phyloP scores from a whole-genome alignment of 2,888 invertebrate species.

The Branchipolynoe longqiensis region DNA sequence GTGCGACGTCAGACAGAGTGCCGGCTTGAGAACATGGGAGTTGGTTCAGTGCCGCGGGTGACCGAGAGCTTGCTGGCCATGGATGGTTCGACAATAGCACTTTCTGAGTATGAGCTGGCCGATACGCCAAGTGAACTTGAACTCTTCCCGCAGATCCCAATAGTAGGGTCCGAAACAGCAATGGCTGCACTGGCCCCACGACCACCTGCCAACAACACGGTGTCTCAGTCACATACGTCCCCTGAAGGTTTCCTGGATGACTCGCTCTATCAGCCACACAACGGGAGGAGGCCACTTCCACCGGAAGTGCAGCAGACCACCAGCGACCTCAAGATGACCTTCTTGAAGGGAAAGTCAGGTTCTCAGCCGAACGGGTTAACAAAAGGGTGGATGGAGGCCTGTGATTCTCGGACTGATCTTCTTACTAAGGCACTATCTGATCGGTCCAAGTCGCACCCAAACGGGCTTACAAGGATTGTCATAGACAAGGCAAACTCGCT shows the following conservation, averaged over 20 bases:
- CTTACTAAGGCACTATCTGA: constrained; percentile 4
- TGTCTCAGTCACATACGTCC: constrained; percentile 43
- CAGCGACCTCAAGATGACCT: neutral
- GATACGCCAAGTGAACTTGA: constrained; percentile 19
- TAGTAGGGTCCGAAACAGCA: constrained; percentile 40
- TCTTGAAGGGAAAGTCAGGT: neutral
- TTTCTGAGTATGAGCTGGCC: constrained; percentile 37
- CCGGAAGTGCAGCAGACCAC: neutral
- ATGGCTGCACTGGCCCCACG: constrained; percentile 31
- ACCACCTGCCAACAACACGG: neutral
- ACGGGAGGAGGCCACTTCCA: neutral
- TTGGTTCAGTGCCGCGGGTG: constrained; percentile 2
- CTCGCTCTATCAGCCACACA: constrained; percentile 41
- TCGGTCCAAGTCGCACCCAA: constrained; percentile 42
- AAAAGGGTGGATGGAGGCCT: neutral
- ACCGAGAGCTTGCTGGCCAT: constrained; percentile 1
- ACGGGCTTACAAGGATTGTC: constrained; percentile 30
- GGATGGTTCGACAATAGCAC: neutral
- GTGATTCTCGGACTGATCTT: constrained; percentile 40
- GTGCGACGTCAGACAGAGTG: constrained; percentile 39
- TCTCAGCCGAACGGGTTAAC: constrained; percentile 30
- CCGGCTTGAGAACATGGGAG: constrained; percentile 5
- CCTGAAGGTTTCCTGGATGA: constrained; percentile 49
- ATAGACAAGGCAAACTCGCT: constrained; percentile 28
- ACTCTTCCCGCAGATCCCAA: constrained; percentile 32